Evolutionary conservation across 1,140 invertebrate species (phyloP).

Genomic region (Gerris buenoi): DNA sequence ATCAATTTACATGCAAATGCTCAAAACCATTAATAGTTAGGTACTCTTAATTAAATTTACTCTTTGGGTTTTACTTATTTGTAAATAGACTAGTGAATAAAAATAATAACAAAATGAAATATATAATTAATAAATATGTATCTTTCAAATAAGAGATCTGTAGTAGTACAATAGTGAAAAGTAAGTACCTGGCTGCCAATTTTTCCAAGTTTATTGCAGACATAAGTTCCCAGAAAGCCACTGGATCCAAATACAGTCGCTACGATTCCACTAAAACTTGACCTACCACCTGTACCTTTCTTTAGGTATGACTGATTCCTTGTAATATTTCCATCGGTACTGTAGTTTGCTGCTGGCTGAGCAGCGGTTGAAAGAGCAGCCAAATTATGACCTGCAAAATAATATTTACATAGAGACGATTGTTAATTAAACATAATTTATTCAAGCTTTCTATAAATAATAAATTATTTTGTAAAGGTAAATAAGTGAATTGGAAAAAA

Average conservation of each 20-base stretch:
- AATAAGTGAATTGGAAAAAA: too few relatives aligned
- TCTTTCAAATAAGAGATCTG: too few relatives aligned
- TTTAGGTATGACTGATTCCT: slow-evolving; percentile 36
- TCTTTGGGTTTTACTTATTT: not conserved
- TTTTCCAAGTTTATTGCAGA: slow-evolving; percentile 80
- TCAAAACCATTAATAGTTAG: too few relatives aligned
- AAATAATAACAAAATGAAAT: too few relatives aligned
- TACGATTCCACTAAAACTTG: slow-evolving; percentile 90
- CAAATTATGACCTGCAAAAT: not conserved
- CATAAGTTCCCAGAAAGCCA: slow-evolving; percentile 72
- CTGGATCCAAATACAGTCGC: slow-evolving; percentile 90
- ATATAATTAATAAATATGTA: too few relatives aligned
- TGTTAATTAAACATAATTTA: too few relatives aligned
- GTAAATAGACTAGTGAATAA: not conserved
- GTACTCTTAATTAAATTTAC: slow-evolving; percentile 1
- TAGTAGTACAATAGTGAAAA: too few relatives aligned
- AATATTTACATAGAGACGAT: too few relatives aligned
- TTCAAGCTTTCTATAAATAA: too few relatives aligned
- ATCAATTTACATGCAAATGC: too few relatives aligned
- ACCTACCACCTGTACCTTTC: slow-evolving; percentile 80
- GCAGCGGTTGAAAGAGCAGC: not conserved
- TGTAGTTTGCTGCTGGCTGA: not conserved
- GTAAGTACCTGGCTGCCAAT: slow-evolving; percentile 58
- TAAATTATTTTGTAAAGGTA: too few relatives aligned
- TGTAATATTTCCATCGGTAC: not conserved